phyloP scores from a whole-genome alignment of 2,888 invertebrate species.

The Palloptera scutellata region DNA sequence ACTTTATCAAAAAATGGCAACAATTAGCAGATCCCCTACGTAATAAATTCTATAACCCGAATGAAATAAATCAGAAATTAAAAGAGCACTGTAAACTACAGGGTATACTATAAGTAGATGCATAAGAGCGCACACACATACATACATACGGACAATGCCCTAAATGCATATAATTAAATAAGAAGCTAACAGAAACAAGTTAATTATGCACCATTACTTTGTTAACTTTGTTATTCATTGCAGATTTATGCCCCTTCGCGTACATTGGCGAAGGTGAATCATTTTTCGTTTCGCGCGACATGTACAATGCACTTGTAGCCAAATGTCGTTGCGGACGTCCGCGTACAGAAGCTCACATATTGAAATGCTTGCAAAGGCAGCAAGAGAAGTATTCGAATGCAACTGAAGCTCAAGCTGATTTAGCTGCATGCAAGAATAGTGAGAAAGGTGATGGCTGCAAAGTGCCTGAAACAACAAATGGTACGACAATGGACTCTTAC shows the following conservation, averaged over 20 bases:
- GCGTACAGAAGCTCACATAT: constrained; percentile 52
- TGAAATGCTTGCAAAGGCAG: constrained; percentile 59
- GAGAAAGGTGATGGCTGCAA: constrained; percentile 1
- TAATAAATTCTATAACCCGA: constrained; percentile 57
- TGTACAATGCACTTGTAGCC: constrained; percentile 54
- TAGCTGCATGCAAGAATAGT: no score
- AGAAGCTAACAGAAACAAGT: background rate
- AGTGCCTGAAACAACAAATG: constrained; percentile 57
- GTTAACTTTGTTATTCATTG: background rate
- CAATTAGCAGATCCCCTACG: constrained; percentile 45
- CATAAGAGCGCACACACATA: background rate
- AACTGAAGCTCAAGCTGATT: no score
- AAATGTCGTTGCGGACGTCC: constrained; percentile 60
- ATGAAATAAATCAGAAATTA: constrained; percentile 49
- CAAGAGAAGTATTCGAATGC: constrained; percentile 44
- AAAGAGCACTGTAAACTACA: constrained; percentile 34
- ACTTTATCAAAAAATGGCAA: constrained; percentile 54
- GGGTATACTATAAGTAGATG: background rate
- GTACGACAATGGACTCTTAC: constrained; percentile 43
- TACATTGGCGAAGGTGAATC: constrained; percentile 55
- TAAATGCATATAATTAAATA: background rate
- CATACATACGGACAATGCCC: background rate
- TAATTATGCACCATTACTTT: background rate
- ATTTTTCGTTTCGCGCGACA: constrained; percentile 56
- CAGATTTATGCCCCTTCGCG: constrained; percentile 47